Base-by-base conservation (phyloP, 2,113 vertebrate genomes). In the Chlamydotis undulata region DNA sequence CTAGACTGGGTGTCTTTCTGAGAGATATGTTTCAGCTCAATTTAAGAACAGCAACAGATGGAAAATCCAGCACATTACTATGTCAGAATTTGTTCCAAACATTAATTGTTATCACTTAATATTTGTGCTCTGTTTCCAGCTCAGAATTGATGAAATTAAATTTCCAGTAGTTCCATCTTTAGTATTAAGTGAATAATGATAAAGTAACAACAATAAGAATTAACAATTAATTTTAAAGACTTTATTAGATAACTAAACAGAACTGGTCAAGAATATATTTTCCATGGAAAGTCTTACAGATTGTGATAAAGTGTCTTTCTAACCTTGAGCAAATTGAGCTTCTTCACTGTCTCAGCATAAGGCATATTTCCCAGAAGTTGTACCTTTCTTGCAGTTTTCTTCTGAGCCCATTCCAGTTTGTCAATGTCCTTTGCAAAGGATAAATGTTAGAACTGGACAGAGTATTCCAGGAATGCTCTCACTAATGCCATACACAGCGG, bases 11-110 rank as follows among this genome's bases (percentile, higher is more conserved):
- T 94, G 50, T 88, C 53, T 73, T 91, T 91, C 55, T 69, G 53
- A 83, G 47, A 87, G 87, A 80, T 73, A 59, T 1, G 19, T 79
- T 85, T 68, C 68, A 93, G 59, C 25, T 90, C 47, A 73, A 7
- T 57, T 89, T 85, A 93, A 95, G 63, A 91, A 47, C 41, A 77
- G n/a, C 52, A 91, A 65, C 63, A 86, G 82, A 90, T 83, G 87
- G 75, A 95, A 91, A 96, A 90, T 67, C 67, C 50, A 88, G 74
- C 70, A 77, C 67, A 43, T 24, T 57, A 11, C 41, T 91, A n/a
- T 53, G 49, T 55, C 3, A 5, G 23, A 77, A 83, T 90, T 94
- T 50, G 17, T 81, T 95, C 79, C 83, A 94, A 86, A 83, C 10
- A 18, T 77, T 86, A 92, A 67, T 84, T 90, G 43, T 57, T 80